Conservation (phyloP, 2,888 invertebrate species). For the Agrochola litura region DNA sequence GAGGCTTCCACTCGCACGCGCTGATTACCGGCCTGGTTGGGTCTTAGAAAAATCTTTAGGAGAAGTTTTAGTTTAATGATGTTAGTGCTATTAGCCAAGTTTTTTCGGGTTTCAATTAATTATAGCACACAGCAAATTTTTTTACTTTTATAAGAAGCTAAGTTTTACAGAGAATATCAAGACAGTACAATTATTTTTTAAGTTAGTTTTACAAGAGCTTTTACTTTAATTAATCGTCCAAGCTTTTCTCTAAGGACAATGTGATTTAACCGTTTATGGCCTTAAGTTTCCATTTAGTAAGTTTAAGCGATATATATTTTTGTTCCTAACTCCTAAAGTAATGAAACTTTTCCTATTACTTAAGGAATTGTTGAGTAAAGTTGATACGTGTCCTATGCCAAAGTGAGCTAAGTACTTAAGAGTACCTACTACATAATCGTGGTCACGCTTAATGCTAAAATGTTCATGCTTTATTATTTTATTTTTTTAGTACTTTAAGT, state of each 20-base stretch:
- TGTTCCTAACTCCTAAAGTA: conserved; percentile 38
- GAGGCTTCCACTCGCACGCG: neutral
- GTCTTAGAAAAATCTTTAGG: neutral
- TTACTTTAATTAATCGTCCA: conserved; percentile 39
- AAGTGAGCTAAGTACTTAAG: neutral
- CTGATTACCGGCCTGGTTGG: neutral
- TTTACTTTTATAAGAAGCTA: neutral
- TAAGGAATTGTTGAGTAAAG: conserved; percentile 27
- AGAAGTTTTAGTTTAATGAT: neutral
- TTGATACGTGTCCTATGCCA: conserved; percentile 19
- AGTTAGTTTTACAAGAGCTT: conserved; percentile 26
- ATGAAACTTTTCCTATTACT: conserved; percentile 53
- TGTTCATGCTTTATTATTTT: neutral
- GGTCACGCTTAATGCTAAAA: neutral
- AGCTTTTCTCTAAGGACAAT: conserved; percentile 11
- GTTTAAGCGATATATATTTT: conserved; percentile 40
- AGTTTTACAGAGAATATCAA: conserved; percentile 6
- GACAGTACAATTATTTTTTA: neutral
- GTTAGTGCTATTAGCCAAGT: neutral
- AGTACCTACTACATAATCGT: neutral
- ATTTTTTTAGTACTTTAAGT: neutral
- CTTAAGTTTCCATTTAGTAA: conserved; percentile 37
- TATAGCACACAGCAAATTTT: neutral
- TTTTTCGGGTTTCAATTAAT: neutral
- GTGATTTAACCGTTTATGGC: conserved; percentile 46